These are phyloP conservation scores for Hirudo medicinalis DNA, from an alignment of 1,140 invertebrate genomes.

Conservation along the genomic window DNA sequence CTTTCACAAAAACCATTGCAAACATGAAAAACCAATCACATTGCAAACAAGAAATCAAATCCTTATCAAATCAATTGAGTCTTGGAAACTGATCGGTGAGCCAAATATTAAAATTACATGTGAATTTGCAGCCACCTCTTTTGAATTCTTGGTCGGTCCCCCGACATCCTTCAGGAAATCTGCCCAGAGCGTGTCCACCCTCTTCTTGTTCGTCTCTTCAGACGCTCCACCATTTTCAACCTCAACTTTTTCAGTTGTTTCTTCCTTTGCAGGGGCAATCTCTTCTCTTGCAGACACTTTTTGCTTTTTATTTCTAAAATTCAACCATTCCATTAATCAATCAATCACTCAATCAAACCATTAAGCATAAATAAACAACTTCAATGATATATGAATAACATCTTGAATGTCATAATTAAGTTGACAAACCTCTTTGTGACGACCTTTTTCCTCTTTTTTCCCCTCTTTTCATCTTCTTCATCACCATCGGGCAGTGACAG, in stretches of 20 bases:
- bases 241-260: slow-evolving; percentile 20
- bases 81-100: no score
- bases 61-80: no score
- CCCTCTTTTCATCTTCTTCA: slow-evolving; percentile 25
- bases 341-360: no score
- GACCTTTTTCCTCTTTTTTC: slow-evolving; percentile 22
- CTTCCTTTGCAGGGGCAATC: background rate
- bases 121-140: no score
- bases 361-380: background rate
- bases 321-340: background rate
- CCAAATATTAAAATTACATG: no score
- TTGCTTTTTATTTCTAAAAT: background rate
- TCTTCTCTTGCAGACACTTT: background rate
- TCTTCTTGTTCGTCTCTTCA: slow-evolving; percentile 32
- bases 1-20: no score
- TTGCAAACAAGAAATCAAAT: slow-evolving; percentile 12
- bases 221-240: slow-evolving; percentile 26
- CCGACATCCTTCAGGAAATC: slow-evolving; percentile 36
- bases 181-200: slow-evolving; percentile 34
- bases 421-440: background rate
- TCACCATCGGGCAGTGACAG: slow-evolving; percentile 21
- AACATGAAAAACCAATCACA: no score
- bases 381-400: background rate
- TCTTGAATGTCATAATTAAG: background rate
- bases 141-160: slow-evolving; percentile 26